A percentile compares a stretch with the other conserved stretches of the same genome.
These are phyloP conservation scores for Formicarius rufipectus DNA, from an alignment of 2,113 vertebrate genomes.

Conservation along the genomic window DNA sequence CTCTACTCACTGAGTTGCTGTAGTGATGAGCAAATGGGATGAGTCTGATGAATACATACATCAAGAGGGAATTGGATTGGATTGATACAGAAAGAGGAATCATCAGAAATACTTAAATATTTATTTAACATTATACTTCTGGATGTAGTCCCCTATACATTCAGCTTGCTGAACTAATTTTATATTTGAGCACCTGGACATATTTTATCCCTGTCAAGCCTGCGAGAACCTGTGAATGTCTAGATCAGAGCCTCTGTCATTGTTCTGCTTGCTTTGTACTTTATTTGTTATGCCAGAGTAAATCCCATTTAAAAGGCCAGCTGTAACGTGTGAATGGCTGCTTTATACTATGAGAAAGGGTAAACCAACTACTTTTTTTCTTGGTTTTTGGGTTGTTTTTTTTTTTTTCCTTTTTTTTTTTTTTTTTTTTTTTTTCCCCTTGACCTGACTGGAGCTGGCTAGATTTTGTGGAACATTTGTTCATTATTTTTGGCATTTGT, in stretches of 20 bases:
- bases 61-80: background rate
- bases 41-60: background rate
- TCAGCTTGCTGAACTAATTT: background rate
- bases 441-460: background rate
- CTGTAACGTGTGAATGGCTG: background rate
- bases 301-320: background rate
- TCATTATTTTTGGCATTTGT: conserved; percentile 38
- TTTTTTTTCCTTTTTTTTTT: background rate
- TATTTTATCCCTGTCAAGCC: background rate
- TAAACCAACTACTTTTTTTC: background rate
- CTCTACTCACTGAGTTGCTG: background rate
- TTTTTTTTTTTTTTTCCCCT: background rate
- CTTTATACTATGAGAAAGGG: background rate
- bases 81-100: background rate
- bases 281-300: background rate
- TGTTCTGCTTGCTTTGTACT: background rate
- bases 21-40: background rate
- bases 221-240: background rate
- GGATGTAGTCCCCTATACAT: background rate
- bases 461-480: background rate
- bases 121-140: background rate
- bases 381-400: background rate
- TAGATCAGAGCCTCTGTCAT: background rate
- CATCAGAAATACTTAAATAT: background rate
- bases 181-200: background rate